Percentiles rank a stretch among this genome's conserved stretches.
These are phyloP conservation scores for Malacoctenus gilli DNA, from an alignment of 2,797 vertebrate genomes.

Conservation along the genomic window DNA sequence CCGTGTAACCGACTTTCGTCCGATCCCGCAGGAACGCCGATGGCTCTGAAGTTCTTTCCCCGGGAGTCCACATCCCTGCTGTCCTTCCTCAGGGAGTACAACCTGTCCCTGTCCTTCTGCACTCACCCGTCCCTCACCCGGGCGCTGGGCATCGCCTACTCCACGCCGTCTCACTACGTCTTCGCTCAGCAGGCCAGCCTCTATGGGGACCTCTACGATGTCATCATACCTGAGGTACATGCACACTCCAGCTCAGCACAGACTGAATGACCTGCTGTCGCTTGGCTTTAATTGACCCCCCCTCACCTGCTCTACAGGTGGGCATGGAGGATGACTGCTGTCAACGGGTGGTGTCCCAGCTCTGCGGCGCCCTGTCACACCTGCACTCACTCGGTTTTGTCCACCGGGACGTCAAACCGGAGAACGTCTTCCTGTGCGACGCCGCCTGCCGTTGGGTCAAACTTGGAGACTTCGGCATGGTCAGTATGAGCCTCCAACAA, in stretches of 20 bases:
- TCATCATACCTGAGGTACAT: constrained; percentile 88
- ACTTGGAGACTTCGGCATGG: constrained; percentile 92
- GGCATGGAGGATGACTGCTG: constrained; percentile 75
- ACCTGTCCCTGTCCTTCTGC: constrained; percentile 88
- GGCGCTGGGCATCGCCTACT: constrained; percentile 89
- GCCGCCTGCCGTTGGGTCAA: constrained; percentile 84
- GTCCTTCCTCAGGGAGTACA: constrained; percentile 91
- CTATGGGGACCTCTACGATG: constrained; percentile 89
- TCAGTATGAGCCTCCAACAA: constrained; percentile 61
- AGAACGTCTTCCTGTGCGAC: constrained; percentile 93
- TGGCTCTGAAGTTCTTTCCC: constrained; percentile 92
- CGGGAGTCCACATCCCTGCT: constrained; percentile 86
- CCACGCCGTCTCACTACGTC: constrained; percentile 87
- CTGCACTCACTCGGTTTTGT: constrained; percentile 95
- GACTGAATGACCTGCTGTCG: background rate
- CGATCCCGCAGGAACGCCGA: constrained; percentile 81
- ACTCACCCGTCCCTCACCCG: constrained; percentile 86
- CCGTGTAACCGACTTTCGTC: accelerated
- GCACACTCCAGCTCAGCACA: accelerated
- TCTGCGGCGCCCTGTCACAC: constrained; percentile 88
- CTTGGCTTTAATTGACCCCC: background rate
- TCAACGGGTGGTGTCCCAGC: constrained; percentile 88
- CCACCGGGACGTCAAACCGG: constrained; percentile 95
- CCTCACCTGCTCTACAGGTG: constrained; percentile 52
- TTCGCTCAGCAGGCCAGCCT: constrained; percentile 90